Evolutionary conservation across 1,140 invertebrate species (phyloP).

Genomic region (Homarus americanus): DNA sequence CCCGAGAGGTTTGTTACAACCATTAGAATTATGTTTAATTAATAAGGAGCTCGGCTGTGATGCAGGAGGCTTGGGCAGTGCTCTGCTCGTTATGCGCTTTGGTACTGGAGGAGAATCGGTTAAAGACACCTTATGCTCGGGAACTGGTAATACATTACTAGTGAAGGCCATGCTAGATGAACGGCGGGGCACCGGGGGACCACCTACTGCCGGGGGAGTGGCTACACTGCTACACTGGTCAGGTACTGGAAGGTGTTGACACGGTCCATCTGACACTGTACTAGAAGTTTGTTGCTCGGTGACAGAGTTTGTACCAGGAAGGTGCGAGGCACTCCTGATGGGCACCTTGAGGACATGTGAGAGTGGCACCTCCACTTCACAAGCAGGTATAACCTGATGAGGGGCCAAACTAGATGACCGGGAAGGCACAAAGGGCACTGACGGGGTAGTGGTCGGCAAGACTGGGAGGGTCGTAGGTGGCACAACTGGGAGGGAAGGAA

Average conservation of each 20-base stretch:
- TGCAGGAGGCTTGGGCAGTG: conserved; percentile 59
- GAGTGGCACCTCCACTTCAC: conserved; percentile 48
- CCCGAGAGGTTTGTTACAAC: conserved; percentile 42
- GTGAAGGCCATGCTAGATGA: conserved; percentile 60
- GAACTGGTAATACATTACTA: conserved; percentile 59
- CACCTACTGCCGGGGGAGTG: not conserved
- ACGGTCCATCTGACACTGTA: not conserved
- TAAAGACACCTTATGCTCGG: conserved; percentile 55
- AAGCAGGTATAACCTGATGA: conserved; percentile 47
- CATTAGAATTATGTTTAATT: conserved; percentile 17
- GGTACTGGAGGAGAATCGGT: conserved; percentile 62
- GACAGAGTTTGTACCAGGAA: conserved; percentile 47
- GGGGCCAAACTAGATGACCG: conserved; percentile 69
- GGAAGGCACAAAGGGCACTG: conserved; percentile 63
- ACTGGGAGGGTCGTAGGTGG: conserved; percentile 46
- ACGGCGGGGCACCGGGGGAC: conserved; percentile 40
- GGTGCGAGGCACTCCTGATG: conserved; percentile 43
- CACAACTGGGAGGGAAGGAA: conserved; percentile 29
- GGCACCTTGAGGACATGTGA: conserved; percentile 34
- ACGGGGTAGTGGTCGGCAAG: conserved; percentile 33
- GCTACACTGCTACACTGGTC: conserved; percentile 31
- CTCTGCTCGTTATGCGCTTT: conserved; percentile 67
- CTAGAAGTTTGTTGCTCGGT: conserved; percentile 36
- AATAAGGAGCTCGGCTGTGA: not conserved
- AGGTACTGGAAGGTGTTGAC: conserved; percentile 53